Evolutionary conservation across 2,888 invertebrate genomes (phyloP).

Genomic region (Andrena praecox): DNA sequence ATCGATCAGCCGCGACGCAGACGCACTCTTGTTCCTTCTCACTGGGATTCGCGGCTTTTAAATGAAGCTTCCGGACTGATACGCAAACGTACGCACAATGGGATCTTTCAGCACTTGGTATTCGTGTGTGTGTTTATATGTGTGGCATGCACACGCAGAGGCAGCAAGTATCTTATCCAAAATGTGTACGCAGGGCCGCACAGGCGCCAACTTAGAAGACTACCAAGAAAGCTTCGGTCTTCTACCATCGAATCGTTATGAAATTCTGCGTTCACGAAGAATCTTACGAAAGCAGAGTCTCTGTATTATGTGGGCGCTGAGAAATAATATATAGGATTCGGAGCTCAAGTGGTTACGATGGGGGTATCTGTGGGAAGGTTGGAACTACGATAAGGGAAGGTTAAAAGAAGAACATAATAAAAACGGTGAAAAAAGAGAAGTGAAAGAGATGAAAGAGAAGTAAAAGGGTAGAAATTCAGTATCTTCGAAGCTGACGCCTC

Average conservation of each 20-base stretch:
- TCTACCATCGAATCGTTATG: background rate
- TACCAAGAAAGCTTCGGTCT: background rate
- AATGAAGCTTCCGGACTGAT: conserved; percentile 7
- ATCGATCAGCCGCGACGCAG: conserved; percentile 75
- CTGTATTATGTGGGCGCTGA: background rate
- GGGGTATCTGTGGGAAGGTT: too few species aligned
- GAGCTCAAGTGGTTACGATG: too few species aligned
- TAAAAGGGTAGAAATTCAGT: background rate
- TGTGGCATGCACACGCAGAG: conserved; percentile 62
- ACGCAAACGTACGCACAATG: conserved; percentile 18
- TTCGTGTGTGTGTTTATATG: conserved; percentile 46
- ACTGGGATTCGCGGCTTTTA: background rate
- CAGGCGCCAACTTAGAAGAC: conserved; percentile 47
- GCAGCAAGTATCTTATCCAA: conserved; percentile 29
- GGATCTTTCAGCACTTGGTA: background rate
- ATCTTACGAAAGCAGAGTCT: background rate
- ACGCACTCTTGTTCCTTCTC: conserved; percentile 70
- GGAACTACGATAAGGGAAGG: background rate
- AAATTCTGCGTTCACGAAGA: background rate
- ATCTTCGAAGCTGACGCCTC: conserved; percentile 46
- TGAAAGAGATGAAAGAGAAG: background rate
- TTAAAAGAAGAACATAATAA: background rate
- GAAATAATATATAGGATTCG: background rate
- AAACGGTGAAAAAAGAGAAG: background rate
- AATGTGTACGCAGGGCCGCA: conserved; percentile 33